Conservation (phyloP, 2,113 vertebrate genomes). For the human region DNA sequence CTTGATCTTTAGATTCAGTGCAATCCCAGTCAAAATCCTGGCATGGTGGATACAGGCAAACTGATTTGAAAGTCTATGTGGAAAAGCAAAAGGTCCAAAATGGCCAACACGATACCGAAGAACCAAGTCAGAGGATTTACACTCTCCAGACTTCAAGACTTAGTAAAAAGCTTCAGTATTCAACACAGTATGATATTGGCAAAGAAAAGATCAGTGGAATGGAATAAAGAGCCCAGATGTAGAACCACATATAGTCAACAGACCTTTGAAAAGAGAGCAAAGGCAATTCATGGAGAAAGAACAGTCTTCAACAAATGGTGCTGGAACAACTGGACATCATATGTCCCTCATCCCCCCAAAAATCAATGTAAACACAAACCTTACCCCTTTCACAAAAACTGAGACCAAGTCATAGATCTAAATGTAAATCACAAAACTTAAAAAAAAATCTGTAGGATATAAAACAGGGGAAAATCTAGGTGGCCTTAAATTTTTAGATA, state of each 20-base stretch:
- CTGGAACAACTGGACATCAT: background rate
- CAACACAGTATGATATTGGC: background rate
- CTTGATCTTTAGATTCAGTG: background rate
- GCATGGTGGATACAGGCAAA: background rate
- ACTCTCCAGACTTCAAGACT: background rate
- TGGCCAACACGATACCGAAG: background rate
- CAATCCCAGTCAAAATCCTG: background rate
- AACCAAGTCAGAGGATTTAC: background rate
- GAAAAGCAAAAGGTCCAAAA: background rate
- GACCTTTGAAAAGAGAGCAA: background rate
- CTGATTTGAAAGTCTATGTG: background rate
- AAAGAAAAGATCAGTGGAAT: background rate
- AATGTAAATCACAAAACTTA: background rate
- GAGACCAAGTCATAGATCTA: conserved; percentile 1
- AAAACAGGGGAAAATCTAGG: background rate
- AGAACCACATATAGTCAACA: background rate
- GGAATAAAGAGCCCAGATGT: background rate
- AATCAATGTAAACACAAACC: background rate
- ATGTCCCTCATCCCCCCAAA: background rate
- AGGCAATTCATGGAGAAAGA: background rate
- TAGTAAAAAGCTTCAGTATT: background rate
- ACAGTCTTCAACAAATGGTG: background rate
- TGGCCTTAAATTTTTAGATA: background rate
- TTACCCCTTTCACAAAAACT: background rate
- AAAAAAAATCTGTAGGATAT: background rate